Evolutionary conservation across 2,888 invertebrate species (phyloP).

Genomic region (Polyploca ridens): DNA sequence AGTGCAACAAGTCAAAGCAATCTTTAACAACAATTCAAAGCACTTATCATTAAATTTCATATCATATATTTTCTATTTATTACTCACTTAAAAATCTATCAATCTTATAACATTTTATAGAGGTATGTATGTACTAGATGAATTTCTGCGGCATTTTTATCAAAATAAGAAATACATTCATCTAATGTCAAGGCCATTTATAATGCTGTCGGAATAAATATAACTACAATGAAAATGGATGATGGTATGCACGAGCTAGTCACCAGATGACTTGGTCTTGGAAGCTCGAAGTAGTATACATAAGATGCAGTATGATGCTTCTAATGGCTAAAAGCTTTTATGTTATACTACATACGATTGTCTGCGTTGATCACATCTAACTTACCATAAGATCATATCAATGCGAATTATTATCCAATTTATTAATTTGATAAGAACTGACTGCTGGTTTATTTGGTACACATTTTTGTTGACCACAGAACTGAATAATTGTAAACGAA

Average conservation of each 20-base stretch:
- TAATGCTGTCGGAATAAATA: constrained; percentile 63
- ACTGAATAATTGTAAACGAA: constrained; percentile 35
- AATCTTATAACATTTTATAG: constrained; percentile 10
- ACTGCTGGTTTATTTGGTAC: constrained; percentile 56
- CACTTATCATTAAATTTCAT: background rate
- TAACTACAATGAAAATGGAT: constrained; percentile 74
- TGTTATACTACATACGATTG: constrained; percentile 70
- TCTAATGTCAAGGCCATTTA: constrained; percentile 61
- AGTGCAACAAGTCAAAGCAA: constrained; percentile 9
- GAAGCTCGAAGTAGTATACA: constrained; percentile 53
- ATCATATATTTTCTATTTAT: background rate
- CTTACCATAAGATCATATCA: constrained; percentile 77
- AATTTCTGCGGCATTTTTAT: constrained; percentile 33
- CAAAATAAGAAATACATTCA: constrained; percentile 53
- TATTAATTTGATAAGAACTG: constrained; percentile 53
- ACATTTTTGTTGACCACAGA: constrained; percentile 65
- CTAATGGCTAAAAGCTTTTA: constrained; percentile 77
- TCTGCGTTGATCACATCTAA: constrained; percentile 68
- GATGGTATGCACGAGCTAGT: constrained; percentile 61
- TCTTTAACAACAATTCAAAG: background rate
- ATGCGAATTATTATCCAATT: constrained; percentile 74
- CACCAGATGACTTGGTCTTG: constrained; percentile 63
- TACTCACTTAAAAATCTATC: background rate
- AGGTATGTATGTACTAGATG: constrained; percentile 23
- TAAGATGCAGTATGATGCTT: constrained; percentile 72